A percentile compares a stretch with the other conserved stretches of the same genome.
These are phyloP conservation scores for Megalops cyprinoides DNA, from an alignment of 2,797 vertebrate species.

Conservation along the genomic window DNA sequence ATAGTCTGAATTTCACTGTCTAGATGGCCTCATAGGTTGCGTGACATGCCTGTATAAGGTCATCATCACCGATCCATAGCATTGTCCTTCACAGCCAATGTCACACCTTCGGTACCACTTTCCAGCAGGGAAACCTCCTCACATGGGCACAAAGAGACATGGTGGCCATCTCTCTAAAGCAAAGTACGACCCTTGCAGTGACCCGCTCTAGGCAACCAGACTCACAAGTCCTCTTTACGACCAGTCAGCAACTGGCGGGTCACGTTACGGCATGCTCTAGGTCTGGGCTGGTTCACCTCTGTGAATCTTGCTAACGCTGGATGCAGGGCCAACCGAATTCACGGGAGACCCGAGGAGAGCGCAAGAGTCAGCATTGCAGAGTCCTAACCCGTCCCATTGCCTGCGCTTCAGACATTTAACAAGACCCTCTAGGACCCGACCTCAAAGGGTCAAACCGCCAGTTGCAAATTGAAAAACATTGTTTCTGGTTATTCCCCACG, in stretches of 20 bases:
- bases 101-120: neutral
- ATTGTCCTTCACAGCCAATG: neutral
- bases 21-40: neutral
- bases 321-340: too few relatives aligned
- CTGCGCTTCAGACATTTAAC: neutral
- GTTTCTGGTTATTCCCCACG: neutral
- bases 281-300: too few relatives aligned
- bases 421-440: slow-evolving; percentile 7
- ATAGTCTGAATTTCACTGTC: neutral
- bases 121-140: slow-evolving; percentile 11
- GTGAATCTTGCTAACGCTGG: too few relatives aligned
- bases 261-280: too few relatives aligned
- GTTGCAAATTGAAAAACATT: neutral
- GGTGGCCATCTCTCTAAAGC: too few relatives aligned
- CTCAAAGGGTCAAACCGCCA: neutral
- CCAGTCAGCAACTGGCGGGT: too few relatives aligned
- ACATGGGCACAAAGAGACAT: neutral
- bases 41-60: neutral
- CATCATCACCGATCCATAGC: neutral
- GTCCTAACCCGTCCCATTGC: neutral
- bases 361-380: too few relatives aligned
- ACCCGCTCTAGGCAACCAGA: too few relatives aligned
- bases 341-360: too few relatives aligned
- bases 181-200: too few relatives aligned
- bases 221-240: too few relatives aligned